phyloP scores from a whole-genome alignment of 2,113 vertebrate species.

The Coregonus clupeaformis region DNA sequence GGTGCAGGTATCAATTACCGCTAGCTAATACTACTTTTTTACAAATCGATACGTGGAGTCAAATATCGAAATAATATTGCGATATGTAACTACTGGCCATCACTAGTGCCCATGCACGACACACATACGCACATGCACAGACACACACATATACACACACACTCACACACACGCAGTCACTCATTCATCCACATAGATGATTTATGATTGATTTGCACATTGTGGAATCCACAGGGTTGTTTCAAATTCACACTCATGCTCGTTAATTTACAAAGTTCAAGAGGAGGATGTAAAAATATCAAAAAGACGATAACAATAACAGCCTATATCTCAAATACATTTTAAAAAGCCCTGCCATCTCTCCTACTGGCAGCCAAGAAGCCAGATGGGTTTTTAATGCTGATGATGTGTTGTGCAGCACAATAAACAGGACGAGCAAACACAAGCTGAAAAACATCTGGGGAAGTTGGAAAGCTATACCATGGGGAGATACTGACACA shows the following conservation, averaged over 20 bases:
- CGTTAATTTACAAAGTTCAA: neutral
- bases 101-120: too few species aligned
- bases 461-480: constrained; percentile 45
- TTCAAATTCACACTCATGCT: neutral
- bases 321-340: neutral
- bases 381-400: constrained; percentile 54
- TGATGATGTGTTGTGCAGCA: constrained; percentile 14
- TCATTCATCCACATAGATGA: neutral
- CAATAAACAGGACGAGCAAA: constrained; percentile 48
- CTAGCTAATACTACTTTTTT: too few species aligned
- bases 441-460: constrained; percentile 61
- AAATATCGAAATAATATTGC: too few species aligned
- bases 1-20: too few species aligned
- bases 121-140: too few species aligned
- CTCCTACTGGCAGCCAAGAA: constrained; percentile 25
- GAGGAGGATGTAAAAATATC: too few species aligned
- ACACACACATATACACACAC: neutral
- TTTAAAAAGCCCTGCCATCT: constrained; percentile 39
- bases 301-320: too few species aligned
- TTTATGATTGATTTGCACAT: too few species aligned
- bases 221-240: neutral
- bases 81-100: too few species aligned
- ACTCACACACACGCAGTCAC: neutral
- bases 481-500: constrained; percentile 46
- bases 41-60: too few species aligned